Percentiles rank a stretch among this genome's conserved stretches.
Conservation (phyloP, 2,888 invertebrate genomes). For the Caenorhabditis sp. region DNA sequence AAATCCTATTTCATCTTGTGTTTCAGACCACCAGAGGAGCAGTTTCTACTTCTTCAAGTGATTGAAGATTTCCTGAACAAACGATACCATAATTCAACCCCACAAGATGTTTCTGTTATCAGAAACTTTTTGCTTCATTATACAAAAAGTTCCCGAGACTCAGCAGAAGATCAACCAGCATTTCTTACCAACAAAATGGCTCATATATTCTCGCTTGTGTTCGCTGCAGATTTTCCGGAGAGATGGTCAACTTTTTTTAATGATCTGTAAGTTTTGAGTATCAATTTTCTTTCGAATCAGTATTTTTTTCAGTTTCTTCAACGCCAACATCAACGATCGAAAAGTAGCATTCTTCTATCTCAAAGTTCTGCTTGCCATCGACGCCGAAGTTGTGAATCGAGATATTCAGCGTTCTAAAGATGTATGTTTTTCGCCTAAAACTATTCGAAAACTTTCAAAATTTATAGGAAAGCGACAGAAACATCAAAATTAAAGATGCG, state of each 20-base stretch:
- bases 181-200: constrained; percentile 86
- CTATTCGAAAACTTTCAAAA: constrained; percentile 2
- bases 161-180: constrained; percentile 75
- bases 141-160: constrained; percentile 47
- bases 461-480: constrained; percentile 84
- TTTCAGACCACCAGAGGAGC: constrained; percentile 77
- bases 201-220: constrained; percentile 86
- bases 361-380: constrained; percentile 85
- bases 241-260: constrained; percentile 86
- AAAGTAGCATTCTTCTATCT: constrained; percentile 85
- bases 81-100: constrained; percentile 55
- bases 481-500: constrained; percentile 86
- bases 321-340: constrained; percentile 45
- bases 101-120: constrained; percentile 54
- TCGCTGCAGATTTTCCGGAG: constrained; percentile 85
- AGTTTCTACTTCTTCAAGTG: constrained; percentile 85
- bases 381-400: constrained; percentile 85
- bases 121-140: constrained; percentile 74
- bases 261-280: constrained; percentile 81
- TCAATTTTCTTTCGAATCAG: neutral
- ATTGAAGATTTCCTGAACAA: constrained; percentile 84
- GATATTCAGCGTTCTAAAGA: constrained; percentile 84
- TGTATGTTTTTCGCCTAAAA: constrained; percentile 71
- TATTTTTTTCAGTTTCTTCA: constrained; percentile 62
- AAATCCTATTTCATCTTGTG: neutral